A percentile compares a stretch with the other conserved stretches of the same genome.
These are phyloP conservation scores for Adela reaumurella DNA, from an alignment of 2,888 invertebrate species.

Conservation along the genomic window DNA sequence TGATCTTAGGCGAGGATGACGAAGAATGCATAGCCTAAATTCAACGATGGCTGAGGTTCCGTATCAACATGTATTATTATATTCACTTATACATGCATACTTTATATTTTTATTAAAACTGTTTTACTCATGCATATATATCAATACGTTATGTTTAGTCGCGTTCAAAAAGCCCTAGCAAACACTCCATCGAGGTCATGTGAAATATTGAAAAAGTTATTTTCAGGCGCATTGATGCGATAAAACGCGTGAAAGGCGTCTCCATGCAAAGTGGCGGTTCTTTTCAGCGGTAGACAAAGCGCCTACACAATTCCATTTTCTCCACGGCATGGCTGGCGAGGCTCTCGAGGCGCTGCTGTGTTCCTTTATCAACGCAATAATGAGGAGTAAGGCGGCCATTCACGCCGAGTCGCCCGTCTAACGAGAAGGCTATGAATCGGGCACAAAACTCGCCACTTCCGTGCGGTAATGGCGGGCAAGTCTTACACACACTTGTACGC, in stretches of 20 bases:
- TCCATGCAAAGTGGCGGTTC: not conserved
- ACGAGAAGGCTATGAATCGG: slow-evolving; percentile 52
- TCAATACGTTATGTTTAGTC: too few relatives aligned
- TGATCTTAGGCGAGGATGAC: too few relatives aligned
- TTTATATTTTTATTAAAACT: too few relatives aligned
- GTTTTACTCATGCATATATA: too few relatives aligned
- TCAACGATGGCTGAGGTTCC: too few relatives aligned
- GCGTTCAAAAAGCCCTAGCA: too few relatives aligned
- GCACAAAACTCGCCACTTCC: slow-evolving; percentile 49
- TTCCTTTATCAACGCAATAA: slow-evolving; percentile 56
- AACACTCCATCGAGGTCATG: too few relatives aligned
- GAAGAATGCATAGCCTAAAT: too few relatives aligned
- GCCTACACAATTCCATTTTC: slow-evolving; percentile 51
- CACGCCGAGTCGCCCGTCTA: slow-evolving; percentile 36
- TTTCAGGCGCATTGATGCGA: not conserved
- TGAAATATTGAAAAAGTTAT: not conserved
- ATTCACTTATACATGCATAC: too few relatives aligned
- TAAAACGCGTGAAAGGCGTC: not conserved
- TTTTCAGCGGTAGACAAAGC: slow-evolving; percentile 25
- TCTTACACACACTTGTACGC: slow-evolving; percentile 1
- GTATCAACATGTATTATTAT: too few relatives aligned
- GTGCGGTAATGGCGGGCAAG: slow-evolving; percentile 19
- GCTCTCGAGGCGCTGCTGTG: slow-evolving; percentile 44
- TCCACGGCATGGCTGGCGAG: slow-evolving; percentile 39
- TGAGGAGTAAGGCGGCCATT: slow-evolving; percentile 52